A percentile compares a stretch with the other conserved stretches of the same genome.
These are phyloP conservation scores for Hyperoplus lanceolatus DNA, from an alignment of 2,797 vertebrate species.

Conservation along the genomic window DNA sequence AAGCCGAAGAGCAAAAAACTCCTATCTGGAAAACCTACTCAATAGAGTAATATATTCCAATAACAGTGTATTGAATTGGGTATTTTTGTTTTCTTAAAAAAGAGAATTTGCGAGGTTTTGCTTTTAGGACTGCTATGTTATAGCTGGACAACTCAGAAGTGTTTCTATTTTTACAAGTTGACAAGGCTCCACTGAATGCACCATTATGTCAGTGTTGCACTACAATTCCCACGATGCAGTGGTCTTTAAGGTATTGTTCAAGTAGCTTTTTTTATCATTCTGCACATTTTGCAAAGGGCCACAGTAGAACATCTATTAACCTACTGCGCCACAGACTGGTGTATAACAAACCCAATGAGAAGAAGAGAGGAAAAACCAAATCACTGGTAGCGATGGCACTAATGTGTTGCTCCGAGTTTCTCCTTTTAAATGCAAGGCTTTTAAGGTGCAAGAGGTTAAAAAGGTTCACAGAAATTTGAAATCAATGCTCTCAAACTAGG, in stretches of 20 bases:
- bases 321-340: background rate
- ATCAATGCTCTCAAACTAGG: background rate
- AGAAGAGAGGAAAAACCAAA: background rate
- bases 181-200: background rate
- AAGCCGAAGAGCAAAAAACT: no score
- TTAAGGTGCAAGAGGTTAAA: background rate
- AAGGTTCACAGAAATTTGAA: background rate
- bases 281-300: background rate
- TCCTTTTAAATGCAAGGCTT: background rate
- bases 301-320: background rate
- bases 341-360: slow-evolving; percentile 17
- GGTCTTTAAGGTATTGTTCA: slow-evolving; percentile 33
- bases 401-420: background rate
- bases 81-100: background rate
- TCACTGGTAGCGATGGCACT: background rate
- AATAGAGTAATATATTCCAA: no score
- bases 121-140: background rate
- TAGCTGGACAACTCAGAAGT: background rate
- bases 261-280: slow-evolving; percentile 11
- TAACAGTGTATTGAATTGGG: background rate
- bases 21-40: no score
- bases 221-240: slow-evolving; percentile 44
- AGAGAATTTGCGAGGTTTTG: background rate
- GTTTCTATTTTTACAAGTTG: background rate
- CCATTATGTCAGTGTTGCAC: slow-evolving; percentile 53